These are phyloP conservation scores for Ianthella basta DNA, from an alignment of 37 sponge, comb jelly and placozoan species.

Conservation along the genomic window DNA sequence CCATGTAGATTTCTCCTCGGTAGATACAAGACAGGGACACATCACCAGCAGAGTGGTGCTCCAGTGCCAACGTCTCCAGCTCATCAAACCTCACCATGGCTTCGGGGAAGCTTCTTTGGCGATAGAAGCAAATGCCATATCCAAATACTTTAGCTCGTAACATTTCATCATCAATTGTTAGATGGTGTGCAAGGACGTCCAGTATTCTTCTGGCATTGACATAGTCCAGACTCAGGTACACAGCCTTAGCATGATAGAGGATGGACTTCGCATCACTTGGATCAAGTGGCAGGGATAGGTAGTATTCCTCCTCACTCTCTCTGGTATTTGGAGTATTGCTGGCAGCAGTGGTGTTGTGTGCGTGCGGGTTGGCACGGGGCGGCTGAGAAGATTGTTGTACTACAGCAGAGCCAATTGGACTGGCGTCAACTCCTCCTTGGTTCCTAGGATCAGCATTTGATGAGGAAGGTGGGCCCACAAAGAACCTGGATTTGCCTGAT, in stretches of 20 bases:
- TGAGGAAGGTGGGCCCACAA: too few relatives aligned
- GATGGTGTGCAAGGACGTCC: background rate
- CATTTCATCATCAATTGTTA: background rate
- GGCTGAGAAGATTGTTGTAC: too few relatives aligned
- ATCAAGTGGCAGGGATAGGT: background rate
- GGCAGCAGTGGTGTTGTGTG: too few relatives aligned
- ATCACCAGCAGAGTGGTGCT: conserved; percentile 30
- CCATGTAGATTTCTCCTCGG: conserved; percentile 56
- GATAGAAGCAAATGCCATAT: conserved; percentile 25
- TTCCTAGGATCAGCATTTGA: too few relatives aligned
- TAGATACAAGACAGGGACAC: conserved; percentile 48
- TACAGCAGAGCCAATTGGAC: too few relatives aligned
- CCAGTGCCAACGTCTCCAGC: conserved; percentile 9
- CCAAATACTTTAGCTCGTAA: conserved; percentile 17
- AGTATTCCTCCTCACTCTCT: background rate
- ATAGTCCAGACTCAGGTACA: background rate
- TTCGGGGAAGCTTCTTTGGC: background rate
- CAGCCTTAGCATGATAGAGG: background rate
- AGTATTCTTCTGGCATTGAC: background rate
- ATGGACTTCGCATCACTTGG: background rate
- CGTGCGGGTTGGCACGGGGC: too few relatives aligned
- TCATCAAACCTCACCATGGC: conserved; percentile 20
- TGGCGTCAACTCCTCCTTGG: too few relatives aligned
- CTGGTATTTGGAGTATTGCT: too few relatives aligned
- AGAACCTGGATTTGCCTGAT: too few relatives aligned